Percentiles rank a stretch among this genome's conserved stretches.
These are phyloP conservation scores for Amphiprion percula DNA, from an alignment of 2,113 vertebrate species.

Conservation along the genomic window DNA sequence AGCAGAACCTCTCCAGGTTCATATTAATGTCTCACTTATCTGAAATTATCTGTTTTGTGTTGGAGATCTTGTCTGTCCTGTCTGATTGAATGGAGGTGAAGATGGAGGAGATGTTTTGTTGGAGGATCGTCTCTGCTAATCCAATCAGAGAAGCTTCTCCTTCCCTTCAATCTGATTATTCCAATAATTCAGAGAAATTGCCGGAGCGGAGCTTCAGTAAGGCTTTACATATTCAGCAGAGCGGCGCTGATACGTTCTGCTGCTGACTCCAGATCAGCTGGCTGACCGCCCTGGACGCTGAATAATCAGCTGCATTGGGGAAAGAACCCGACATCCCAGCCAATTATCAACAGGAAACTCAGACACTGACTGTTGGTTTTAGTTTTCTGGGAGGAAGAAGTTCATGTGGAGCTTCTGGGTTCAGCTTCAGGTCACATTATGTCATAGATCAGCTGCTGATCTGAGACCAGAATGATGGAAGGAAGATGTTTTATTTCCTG, in stretches of 20 bases:
- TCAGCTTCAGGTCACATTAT: too few relatives aligned
- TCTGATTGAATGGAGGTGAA: slow-evolving; percentile 59
- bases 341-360: too few relatives aligned
- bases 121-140: slow-evolving; percentile 72
- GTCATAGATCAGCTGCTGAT: too few relatives aligned
- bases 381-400: background rate
- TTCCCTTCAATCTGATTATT: slow-evolving; percentile 81
- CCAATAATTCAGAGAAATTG: slow-evolving; percentile 82
- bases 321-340: background rate
- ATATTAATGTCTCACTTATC: slow-evolving; percentile 45
- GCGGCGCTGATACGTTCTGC: slow-evolving; percentile 41
- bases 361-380: too few relatives aligned
- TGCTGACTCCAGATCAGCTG: slow-evolving; percentile 20
- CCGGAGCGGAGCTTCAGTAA: slow-evolving; percentile 69
- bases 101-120: slow-evolving; percentile 49
- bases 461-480: too few relatives aligned
- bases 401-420: too few relatives aligned
- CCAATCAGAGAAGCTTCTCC: slow-evolving; percentile 74
- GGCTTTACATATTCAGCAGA: slow-evolving; percentile 80
- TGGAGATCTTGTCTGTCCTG: slow-evolving; percentile 48
- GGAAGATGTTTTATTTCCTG: too few relatives aligned
- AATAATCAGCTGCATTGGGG: background rate
- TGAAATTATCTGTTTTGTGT: slow-evolving; percentile 43
- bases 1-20: background rate
- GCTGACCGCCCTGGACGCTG: background rate